These are phyloP conservation scores for Panzeria rudis DNA, from an alignment of 2,888 invertebrate species.

Conservation along the genomic window DNA sequence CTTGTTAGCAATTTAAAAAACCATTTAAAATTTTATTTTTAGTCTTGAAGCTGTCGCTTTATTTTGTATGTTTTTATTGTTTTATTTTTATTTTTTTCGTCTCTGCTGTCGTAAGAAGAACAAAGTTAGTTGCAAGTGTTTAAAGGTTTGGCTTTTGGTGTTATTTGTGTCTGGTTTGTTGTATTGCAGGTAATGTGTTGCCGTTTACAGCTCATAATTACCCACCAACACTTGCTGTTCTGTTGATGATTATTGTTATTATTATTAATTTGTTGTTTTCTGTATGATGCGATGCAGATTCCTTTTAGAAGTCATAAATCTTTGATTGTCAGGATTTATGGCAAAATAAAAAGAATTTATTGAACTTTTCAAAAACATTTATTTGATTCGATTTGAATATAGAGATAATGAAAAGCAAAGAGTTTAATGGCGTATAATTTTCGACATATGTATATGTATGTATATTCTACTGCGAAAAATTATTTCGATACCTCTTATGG, in stretches of 20 bases:
- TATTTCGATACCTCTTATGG: too few relatives aligned
- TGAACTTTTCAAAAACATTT: slow-evolving; percentile 48
- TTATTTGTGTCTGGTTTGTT: slow-evolving; percentile 36
- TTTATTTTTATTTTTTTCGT: background rate
- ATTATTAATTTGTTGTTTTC: slow-evolving; percentile 57
- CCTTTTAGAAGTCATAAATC: slow-evolving; percentile 51
- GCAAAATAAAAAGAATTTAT: slow-evolving; percentile 33
- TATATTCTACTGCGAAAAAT: too few relatives aligned
- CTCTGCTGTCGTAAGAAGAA: slow-evolving; percentile 26
- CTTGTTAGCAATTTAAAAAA: slow-evolving; percentile 73
- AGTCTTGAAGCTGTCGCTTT: slow-evolving; percentile 41
- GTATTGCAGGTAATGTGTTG: slow-evolving; percentile 63
- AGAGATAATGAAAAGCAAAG: background rate
- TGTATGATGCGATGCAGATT: slow-evolving; percentile 55
- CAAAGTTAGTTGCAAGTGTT: slow-evolving; percentile 58
- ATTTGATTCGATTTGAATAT: slow-evolving; percentile 22
- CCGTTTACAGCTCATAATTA: slow-evolving; percentile 74
- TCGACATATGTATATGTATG: background rate
- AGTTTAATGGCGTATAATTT: slow-evolving; percentile 8
- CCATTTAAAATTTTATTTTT: slow-evolving; percentile 61
- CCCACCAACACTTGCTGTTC: slow-evolving; percentile 70
- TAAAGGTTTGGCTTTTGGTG: slow-evolving; percentile 44
- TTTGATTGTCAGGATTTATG: slow-evolving; percentile 63
- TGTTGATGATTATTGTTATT: slow-evolving; percentile 62
- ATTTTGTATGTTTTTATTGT: slow-evolving; percentile 40